Conservation (phyloP, 2,113 vertebrate species). For the Athene cunicularia region DNA sequence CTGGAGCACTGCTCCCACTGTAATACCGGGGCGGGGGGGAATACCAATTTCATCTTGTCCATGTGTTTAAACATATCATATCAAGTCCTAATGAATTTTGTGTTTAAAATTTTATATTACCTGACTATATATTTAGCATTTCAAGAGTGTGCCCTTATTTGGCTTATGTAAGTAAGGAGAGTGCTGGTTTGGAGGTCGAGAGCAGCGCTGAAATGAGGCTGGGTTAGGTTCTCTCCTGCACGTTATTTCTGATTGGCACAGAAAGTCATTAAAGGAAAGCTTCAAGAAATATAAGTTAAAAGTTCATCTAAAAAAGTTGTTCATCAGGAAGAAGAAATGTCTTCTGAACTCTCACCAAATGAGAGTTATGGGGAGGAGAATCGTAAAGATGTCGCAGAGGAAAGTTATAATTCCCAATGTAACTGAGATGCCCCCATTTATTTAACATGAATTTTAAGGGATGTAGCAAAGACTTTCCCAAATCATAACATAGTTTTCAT, state of each 20-base stretch:
- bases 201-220: background rate
- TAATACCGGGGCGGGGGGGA: background rate
- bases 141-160: background rate
- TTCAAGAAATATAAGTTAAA: background rate
- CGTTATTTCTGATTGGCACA: background rate
- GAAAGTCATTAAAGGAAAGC: background rate
- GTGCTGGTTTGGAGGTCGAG: background rate
- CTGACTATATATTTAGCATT: background rate
- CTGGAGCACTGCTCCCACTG: background rate
- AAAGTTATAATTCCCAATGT: background rate
- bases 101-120: background rate
- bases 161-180: accelerated
- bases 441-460: background rate
- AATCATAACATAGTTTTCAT: background rate
- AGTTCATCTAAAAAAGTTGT: background rate
- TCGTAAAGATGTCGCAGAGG: background rate
- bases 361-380: background rate
- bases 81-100: background rate
- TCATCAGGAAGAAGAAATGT: background rate
- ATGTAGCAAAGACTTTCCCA: background rate
- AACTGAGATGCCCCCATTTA: background rate
- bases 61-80: background rate
- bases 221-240: background rate
- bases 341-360: background rate
- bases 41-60: background rate